Percentiles rank a stretch among this genome's conserved stretches.
Conservation (phyloP, 2,888 invertebrate species). For the Leptopterna dolabrata region DNA sequence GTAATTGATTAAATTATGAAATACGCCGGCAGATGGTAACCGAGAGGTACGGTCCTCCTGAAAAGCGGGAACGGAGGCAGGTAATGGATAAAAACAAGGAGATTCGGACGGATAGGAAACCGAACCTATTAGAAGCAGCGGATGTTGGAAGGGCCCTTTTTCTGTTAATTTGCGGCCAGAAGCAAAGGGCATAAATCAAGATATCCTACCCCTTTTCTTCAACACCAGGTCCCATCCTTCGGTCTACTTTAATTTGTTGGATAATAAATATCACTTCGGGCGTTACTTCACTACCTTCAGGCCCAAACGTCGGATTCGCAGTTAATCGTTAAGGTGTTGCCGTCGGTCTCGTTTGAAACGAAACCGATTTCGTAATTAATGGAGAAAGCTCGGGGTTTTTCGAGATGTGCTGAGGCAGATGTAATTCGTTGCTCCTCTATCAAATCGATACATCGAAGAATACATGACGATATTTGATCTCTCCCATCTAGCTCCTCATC, state of each 20-base stretch:
- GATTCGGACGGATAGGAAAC: not conserved
- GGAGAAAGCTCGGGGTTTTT: not conserved
- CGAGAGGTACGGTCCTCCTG: not conserved
- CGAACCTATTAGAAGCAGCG: not conserved
- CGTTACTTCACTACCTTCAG: not conserved
- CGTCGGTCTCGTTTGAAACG: not conserved
- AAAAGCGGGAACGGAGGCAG: not conserved
- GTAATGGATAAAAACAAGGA: not conserved
- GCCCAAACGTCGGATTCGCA: too few relatives aligned
- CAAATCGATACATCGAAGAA: not conserved
- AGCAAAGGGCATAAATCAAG: constrained; percentile 42
- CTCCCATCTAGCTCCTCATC: too few relatives aligned
- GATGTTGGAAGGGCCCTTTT: constrained; percentile 27
- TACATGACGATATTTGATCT: too few relatives aligned
- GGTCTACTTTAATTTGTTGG: constrained; percentile 43
- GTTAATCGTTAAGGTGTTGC: not conserved
- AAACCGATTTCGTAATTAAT: not conserved
- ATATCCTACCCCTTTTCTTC: constrained; percentile 39
- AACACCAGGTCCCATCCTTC: not conserved
- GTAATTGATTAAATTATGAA: constrained; percentile 30
- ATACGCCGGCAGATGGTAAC: constrained; percentile 3
- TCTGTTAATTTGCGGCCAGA: constrained; percentile 37
- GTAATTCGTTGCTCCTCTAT: not conserved
- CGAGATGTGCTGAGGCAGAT: not conserved
- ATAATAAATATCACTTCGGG: constrained; percentile 48